Evolutionary conservation across 2,113 vertebrate species (phyloP).

Genomic region (Chaetura pelagica): DNA sequence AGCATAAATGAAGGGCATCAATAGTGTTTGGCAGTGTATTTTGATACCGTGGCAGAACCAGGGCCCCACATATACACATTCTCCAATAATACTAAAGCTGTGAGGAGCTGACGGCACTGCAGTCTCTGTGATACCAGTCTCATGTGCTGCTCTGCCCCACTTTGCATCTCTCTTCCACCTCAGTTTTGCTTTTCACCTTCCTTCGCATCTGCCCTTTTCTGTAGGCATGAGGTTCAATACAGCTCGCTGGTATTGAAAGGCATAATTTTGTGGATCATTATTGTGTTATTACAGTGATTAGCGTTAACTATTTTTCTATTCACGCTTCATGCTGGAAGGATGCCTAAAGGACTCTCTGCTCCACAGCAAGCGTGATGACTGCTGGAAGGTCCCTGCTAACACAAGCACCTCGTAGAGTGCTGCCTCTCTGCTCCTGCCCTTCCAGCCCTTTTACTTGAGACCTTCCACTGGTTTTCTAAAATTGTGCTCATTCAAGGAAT

Average conservation of each 20-base stretch:
- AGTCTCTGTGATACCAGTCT: background rate
- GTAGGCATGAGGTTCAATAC: background rate
- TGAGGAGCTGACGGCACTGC: background rate
- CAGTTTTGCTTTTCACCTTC: background rate
- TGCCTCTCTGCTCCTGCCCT: background rate
- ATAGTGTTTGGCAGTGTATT: background rate
- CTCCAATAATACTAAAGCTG: background rate
- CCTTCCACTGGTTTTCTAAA: background rate
- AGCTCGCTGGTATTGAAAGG: background rate
- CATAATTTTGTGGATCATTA: conserved; percentile 30
- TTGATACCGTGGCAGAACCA: background rate
- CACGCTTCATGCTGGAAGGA: background rate
- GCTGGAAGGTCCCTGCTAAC: background rate
- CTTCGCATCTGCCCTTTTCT: background rate
- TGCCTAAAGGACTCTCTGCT: background rate
- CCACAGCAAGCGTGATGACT: background rate
- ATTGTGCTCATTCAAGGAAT: background rate
- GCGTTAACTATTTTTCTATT: background rate
- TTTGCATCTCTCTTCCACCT: background rate
- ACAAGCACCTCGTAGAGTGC: background rate
- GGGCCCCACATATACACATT: background rate
- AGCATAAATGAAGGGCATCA: background rate
- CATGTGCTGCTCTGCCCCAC: rapidly evolving
- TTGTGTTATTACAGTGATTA: conserved; percentile 53
- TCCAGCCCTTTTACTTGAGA: background rate